phyloP scores from a whole-genome alignment of 2,797 vertebrate genomes.

The Crenuchus spilurus region DNA sequence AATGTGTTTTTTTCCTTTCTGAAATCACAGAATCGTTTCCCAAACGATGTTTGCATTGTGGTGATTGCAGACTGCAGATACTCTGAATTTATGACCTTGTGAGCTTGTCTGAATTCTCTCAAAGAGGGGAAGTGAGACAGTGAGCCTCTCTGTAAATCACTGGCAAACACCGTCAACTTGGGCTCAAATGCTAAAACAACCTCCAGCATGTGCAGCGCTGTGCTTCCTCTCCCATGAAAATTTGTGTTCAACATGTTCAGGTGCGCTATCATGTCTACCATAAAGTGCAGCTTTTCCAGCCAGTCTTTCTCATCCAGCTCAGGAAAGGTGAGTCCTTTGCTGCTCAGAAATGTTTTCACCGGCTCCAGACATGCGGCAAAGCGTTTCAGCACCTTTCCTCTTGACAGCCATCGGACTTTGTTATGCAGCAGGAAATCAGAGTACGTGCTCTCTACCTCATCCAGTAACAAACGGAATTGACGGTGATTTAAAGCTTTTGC shows the following conservation, averaged over 20 bases:
- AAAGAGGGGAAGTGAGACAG: constrained; percentile 12
- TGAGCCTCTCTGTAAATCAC: neutral
- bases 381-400: constrained; percentile 42
- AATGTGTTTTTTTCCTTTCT: constrained; percentile 19
- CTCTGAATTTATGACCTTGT: constrained; percentile 5
- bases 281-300: constrained; percentile 48
- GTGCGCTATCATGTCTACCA: constrained; percentile 54
- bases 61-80: constrained; percentile 13
- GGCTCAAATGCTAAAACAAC: neutral
- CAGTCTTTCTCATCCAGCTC: constrained; percentile 43
- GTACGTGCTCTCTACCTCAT: constrained; percentile 32
- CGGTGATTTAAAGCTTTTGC: constrained; percentile 44
- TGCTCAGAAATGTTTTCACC: constrained; percentile 39
- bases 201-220: constrained; percentile 43
- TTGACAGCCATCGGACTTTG: constrained; percentile 53
- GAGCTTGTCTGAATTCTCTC: constrained; percentile 25
- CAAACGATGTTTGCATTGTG: constrained; percentile 1
- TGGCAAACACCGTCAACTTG: neutral
- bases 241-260: neutral
- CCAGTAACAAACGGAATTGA: constrained; percentile 48
- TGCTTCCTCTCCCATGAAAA: constrained; percentile 50
- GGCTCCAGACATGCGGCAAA: constrained; percentile 49
- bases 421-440: constrained; percentile 41
- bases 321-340: constrained; percentile 18
- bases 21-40: constrained; percentile 20